These are phyloP conservation scores for Coturnix japonica DNA, from an alignment of 2,113 vertebrate species.

Conservation along the genomic window DNA sequence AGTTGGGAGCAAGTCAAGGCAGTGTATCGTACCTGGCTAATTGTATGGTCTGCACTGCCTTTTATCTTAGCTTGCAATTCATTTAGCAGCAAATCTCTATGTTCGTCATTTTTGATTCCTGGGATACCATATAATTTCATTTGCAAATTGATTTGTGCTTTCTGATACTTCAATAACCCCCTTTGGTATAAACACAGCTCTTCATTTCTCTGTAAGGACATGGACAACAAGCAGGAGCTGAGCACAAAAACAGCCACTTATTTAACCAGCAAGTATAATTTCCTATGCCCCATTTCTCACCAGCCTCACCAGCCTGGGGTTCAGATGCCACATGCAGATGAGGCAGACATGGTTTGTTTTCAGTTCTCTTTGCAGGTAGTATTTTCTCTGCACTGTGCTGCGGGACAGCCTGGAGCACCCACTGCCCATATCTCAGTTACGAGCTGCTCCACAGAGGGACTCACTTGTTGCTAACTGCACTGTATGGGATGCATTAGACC, in stretches of 20 bases:
- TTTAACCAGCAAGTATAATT: background rate
- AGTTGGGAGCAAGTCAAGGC: background rate
- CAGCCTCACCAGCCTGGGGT: background rate
- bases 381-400: background rate
- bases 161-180: constrained; percentile 39
- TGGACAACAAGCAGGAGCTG: constrained; percentile 10
- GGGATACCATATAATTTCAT: background rate
- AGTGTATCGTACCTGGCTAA: background rate
- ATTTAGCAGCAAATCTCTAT: constrained; percentile 20
- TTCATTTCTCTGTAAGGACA: background rate
- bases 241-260: constrained; percentile 38
- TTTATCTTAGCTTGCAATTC: constrained; percentile 27
- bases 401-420: background rate
- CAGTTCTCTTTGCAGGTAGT: background rate
- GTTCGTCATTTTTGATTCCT: constrained; percentile 33
- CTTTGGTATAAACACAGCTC: constrained; percentile 56
- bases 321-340: background rate
- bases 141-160: constrained; percentile 47
- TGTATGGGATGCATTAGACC: background rate
- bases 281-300: background rate
- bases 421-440: background rate
- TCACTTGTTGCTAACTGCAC: background rate
- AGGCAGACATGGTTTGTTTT: background rate
- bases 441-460: background rate
- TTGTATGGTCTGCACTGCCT: constrained; percentile 6